phyloP scores from a whole-genome alignment of 2,797 vertebrate genomes.

The Xyrichtys novacula region DNA sequence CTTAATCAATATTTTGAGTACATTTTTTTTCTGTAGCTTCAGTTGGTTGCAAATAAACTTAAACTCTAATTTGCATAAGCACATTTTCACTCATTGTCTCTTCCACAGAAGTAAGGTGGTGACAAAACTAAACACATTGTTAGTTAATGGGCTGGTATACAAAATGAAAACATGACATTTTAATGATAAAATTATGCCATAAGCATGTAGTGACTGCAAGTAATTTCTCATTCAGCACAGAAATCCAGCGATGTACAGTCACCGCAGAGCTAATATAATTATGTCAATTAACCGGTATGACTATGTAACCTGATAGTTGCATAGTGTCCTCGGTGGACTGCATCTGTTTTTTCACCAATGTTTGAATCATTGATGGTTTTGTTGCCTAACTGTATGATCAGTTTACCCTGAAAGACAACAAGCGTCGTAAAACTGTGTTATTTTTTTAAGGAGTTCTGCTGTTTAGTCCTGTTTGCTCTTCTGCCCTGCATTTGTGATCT shows the following conservation, averaged over 20 bases:
- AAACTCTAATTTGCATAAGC: too few species aligned
- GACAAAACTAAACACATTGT: too few species aligned
- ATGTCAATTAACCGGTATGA: constrained; percentile 21
- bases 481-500: constrained; percentile 32
- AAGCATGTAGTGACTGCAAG: too few species aligned
- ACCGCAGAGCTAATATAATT: constrained; percentile 1
- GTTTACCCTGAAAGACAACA: constrained; percentile 1
- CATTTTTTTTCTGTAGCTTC: too few species aligned
- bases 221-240: constrained; percentile 1
- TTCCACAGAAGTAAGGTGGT: too few species aligned
- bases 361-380: constrained; percentile 22
- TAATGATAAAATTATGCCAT: too few species aligned
- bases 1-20: too few species aligned
- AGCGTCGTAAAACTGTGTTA: constrained; percentile 8
- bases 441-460: constrained; percentile 30
- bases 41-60: too few species aligned
- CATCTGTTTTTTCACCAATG: constrained; percentile 42
- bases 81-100: too few species aligned
- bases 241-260: constrained; percentile 15
- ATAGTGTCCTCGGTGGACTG: constrained; percentile 2
- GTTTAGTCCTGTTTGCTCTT: constrained; percentile 19
- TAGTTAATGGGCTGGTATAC: too few species aligned
- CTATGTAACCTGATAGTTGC: constrained; percentile 6
- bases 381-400: constrained; percentile 23
- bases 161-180: too few species aligned